These are phyloP conservation scores for Megatriorchis doriae DNA, from an alignment of 2,113 vertebrate genomes.

Conservation along the genomic window DNA sequence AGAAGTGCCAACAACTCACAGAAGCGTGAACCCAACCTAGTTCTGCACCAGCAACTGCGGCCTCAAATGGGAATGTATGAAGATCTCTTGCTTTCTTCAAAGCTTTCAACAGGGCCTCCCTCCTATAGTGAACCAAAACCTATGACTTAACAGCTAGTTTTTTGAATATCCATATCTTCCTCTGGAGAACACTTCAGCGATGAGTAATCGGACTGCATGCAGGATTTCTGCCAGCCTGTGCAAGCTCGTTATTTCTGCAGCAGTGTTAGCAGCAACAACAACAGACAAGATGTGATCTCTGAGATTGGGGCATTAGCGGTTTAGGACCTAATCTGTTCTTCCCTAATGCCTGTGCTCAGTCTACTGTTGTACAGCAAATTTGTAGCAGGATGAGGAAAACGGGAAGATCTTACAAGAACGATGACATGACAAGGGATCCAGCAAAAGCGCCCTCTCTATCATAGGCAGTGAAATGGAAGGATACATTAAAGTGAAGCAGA, in stretches of 20 bases:
- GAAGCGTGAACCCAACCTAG: background rate
- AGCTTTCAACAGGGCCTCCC: background rate
- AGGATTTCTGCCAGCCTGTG: background rate
- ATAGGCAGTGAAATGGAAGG: background rate
- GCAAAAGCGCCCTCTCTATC: background rate
- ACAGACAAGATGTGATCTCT: background rate
- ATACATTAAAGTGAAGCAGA: background rate
- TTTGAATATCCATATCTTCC: background rate
- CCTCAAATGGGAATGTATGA: rapidly evolving
- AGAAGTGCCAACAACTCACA: background rate
- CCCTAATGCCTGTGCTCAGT: background rate
- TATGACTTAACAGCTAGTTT: background rate
- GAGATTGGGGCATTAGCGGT: background rate
- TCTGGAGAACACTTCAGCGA: background rate
- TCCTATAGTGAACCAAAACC: background rate
- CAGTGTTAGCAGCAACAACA: background rate
- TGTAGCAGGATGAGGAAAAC: background rate
- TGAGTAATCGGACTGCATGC: background rate
- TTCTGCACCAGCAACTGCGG: background rate
- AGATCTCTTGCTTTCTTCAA: background rate
- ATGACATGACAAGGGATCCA: background rate
- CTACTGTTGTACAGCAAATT: background rate
- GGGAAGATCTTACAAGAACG: background rate
- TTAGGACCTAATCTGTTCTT: background rate
- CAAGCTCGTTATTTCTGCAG: background rate